A percentile compares a stretch with the other conserved stretches of the same genome.
These are phyloP conservation scores for Anguilla japonica DNA, from an alignment of 2,113 vertebrate species.

Conservation along the genomic window DNA sequence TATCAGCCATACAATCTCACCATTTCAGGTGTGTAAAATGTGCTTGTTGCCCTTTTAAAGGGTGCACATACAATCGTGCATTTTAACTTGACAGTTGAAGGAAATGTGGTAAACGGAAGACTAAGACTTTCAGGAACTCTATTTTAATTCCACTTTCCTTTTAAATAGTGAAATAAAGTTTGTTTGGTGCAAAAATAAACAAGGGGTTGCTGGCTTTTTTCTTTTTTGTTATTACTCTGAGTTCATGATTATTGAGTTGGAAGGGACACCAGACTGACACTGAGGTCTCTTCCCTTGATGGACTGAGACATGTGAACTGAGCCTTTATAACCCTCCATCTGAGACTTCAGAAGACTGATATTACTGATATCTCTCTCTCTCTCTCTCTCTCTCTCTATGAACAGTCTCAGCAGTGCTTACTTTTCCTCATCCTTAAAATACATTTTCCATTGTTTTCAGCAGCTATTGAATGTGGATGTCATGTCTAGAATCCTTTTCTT, in stretches of 20 bases:
- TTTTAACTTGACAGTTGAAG: too few species aligned
- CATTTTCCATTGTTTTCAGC: too few species aligned
- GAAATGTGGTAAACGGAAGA: neutral
- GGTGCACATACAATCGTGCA: too few species aligned
- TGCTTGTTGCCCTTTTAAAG: neutral
- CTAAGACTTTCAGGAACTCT: neutral
- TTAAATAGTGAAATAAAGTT: neutral
- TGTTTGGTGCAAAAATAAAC: neutral
- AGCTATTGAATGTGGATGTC: too few species aligned
- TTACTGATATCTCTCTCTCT: too few species aligned
- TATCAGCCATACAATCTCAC: neutral
- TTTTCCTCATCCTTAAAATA: too few species aligned
- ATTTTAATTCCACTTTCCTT: neutral
- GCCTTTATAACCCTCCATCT: too few species aligned
- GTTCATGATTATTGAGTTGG: too few species aligned
- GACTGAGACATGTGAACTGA: neutral
- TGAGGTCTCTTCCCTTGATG: neutral
- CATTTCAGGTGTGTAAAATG: neutral
- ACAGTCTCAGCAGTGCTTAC: too few species aligned
- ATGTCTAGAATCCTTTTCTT: too few species aligned
- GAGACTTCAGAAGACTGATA: too few species aligned
- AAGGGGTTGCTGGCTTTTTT: neutral
- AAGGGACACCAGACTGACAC: neutral
- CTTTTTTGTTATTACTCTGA: neutral
- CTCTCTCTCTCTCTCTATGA: too few species aligned